These are phyloP conservation scores for Phenganax subtilis DNA, from an alignment of 92 coral and sea anemone genomes.

Conservation along the genomic window DNA sequence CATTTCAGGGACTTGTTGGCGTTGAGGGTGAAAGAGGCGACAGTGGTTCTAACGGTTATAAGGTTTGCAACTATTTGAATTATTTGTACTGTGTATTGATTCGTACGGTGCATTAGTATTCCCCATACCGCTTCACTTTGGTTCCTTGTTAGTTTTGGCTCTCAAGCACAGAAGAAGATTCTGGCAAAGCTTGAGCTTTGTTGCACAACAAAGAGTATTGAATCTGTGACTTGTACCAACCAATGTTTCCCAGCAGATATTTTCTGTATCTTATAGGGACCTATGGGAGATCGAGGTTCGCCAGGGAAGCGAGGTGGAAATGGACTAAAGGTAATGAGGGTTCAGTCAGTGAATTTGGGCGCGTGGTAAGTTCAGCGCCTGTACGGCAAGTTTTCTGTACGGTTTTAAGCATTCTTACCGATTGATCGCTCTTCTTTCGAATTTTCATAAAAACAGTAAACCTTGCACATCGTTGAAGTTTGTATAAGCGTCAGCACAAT, in stretches of 20 bases:
- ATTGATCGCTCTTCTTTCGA: background rate
- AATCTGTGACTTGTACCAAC: background rate
- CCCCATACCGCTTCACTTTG: too few species aligned
- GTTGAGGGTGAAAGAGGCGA: constrained; percentile 9
- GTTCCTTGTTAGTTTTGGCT: too few species aligned
- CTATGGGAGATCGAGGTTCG: constrained; percentile 16
- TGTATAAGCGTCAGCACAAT: background rate
- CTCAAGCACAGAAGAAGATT: too few species aligned
- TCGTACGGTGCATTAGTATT: background rate
- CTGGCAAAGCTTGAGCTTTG: too few species aligned
- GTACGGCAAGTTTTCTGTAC: background rate
- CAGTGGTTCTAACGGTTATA: background rate
- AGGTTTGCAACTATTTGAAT: background rate
- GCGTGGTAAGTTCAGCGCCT: background rate
- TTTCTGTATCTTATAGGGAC: constrained; percentile 11
- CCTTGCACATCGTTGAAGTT: too few species aligned
- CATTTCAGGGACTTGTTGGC: constrained; percentile 3
- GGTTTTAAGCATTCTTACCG: background rate
- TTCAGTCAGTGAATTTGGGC: too few species aligned
- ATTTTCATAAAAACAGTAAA: too few species aligned
- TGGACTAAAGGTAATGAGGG: constrained; percentile 20
- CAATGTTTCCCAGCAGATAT: background rate
- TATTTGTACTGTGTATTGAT: background rate
- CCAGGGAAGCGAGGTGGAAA: constrained; percentile 1
- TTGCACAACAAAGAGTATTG: background rate